These are phyloP conservation scores for Chirona hameri DNA, from an alignment of 2,888 invertebrate species.

Conservation along the genomic window DNA sequence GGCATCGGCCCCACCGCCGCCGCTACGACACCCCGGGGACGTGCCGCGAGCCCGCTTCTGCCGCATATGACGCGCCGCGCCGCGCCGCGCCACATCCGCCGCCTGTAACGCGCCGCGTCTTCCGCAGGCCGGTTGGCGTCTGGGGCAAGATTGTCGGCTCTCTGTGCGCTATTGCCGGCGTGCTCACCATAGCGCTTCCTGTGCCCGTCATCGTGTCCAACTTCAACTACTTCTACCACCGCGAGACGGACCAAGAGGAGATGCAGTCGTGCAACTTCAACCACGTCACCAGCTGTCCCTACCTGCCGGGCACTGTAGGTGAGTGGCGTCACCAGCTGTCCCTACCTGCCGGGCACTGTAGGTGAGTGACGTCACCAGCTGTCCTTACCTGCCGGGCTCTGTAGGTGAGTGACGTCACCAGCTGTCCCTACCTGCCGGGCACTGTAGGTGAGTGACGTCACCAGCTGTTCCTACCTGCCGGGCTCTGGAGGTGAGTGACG, in stretches of 20 bases:
- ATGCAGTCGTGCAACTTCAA: conserved; percentile 99
- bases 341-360: too few relatives aligned
- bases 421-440: too few relatives aligned
- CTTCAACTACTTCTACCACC: conserved; percentile 99
- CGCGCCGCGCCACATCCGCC: too few relatives aligned
- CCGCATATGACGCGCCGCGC: too few relatives aligned
- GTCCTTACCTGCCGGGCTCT: conserved; percentile 85
- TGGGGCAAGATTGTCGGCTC: conserved; percentile 99
- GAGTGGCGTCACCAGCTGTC: background rate
- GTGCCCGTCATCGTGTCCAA: conserved; percentile 99
- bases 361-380: conserved; percentile 74
- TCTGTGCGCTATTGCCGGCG: conserved; percentile 98
- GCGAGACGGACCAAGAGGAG: conserved; percentile 98
- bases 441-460: too few relatives aligned
- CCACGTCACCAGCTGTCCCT: conserved; percentile 95
- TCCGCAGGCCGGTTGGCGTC: conserved; percentile 88
- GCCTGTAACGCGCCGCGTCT: background rate
- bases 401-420: background rate
- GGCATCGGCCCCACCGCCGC: too few relatives aligned
- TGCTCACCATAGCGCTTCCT: conserved; percentile 96
- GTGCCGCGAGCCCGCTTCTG: too few relatives aligned
- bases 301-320: conserved; percentile 67
- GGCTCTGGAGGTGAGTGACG: too few relatives aligned
- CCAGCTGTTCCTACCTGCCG: too few relatives aligned
- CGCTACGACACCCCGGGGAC: too few relatives aligned